Evolutionary conservation across 2,797 vertebrate species (phyloP).

Genomic region (Prunella strophiata): DNA sequence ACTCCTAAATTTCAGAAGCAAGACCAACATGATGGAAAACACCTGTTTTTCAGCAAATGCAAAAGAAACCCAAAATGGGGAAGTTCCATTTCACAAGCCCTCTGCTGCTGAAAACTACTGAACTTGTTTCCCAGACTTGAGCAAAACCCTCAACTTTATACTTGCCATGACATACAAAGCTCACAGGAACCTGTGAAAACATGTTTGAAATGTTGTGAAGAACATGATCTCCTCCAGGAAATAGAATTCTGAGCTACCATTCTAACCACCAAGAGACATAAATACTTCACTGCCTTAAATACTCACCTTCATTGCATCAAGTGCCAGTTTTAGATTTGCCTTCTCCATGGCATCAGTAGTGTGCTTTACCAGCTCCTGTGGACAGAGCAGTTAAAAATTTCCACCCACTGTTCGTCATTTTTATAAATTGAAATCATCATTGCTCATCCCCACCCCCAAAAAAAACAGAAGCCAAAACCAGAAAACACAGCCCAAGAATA

Average conservation of each 20-base stretch:
- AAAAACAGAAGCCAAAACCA: neutral
- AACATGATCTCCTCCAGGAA: neutral
- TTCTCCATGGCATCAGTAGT: slow-evolving; percentile 88
- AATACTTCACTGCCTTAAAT: neutral
- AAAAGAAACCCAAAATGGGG: neutral
- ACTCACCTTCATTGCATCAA: slow-evolving; percentile 97
- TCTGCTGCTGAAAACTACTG: neutral
- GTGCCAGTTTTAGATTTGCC: slow-evolving; percentile 86
- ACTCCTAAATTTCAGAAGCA: neutral
- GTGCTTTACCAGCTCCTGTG: slow-evolving; percentile 94
- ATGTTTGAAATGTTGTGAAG: neutral
- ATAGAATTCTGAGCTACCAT: neutral
- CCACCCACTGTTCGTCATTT: neutral
- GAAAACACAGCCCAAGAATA: neutral
- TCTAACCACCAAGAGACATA: neutral
- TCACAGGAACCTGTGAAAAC: neutral
- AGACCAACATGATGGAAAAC: neutral
- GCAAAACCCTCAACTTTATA: neutral
- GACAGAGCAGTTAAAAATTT: neutral
- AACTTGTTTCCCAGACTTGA: neutral
- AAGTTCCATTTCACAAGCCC: neutral
- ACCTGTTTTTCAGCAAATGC: neutral
- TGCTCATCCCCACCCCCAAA: neutral
- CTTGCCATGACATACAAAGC: neutral
- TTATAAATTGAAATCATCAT: neutral